Conservation (phyloP, 2,888 invertebrate genomes). For the Galerucella nymphaeae region DNA sequence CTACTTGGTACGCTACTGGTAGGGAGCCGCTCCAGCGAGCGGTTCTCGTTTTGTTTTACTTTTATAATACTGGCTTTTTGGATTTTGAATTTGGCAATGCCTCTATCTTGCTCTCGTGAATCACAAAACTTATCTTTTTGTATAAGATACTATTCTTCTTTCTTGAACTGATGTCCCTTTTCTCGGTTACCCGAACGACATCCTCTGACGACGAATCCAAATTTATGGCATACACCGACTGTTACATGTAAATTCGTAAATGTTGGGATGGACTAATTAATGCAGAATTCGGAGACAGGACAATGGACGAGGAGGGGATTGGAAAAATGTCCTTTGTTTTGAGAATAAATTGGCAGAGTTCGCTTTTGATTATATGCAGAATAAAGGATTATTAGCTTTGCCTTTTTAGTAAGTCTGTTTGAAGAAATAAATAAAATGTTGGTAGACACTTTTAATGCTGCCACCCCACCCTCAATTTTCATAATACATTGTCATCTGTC, state of each 20-base stretch:
- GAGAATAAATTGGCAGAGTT: conserved; percentile 21
- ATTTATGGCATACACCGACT: conserved; percentile 52
- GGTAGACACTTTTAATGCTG: too few relatives aligned
- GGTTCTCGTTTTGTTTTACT: conserved; percentile 49
- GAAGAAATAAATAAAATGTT: neutral
- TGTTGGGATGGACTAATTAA: conserved; percentile 49
- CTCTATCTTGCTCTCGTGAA: conserved; percentile 56
- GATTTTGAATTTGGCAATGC: conserved; percentile 54
- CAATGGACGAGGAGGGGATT: conserved; percentile 4
- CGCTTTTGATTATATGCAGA: conserved; percentile 32
- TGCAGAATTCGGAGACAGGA: conserved; percentile 46
- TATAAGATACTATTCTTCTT: conserved; percentile 52
- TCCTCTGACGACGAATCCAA: conserved; percentile 36
- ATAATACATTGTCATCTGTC: too few relatives aligned
- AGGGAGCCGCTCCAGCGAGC: conserved; percentile 26
- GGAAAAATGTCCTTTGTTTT: conserved; percentile 33
- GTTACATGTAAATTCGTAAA: conserved; percentile 54
- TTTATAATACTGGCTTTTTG: conserved; percentile 54
- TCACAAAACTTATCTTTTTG: conserved; percentile 56
- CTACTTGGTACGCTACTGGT: neutral
- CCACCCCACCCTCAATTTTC: too few relatives aligned
- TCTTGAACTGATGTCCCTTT: conserved; percentile 46
- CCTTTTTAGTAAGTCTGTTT: neutral
- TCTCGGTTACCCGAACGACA: conserved; percentile 35
- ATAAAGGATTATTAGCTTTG: conserved; percentile 23